Base-by-base conservation (phyloP, 2,888 invertebrate genomes). In the Trachelus troglodyta region DNA sequence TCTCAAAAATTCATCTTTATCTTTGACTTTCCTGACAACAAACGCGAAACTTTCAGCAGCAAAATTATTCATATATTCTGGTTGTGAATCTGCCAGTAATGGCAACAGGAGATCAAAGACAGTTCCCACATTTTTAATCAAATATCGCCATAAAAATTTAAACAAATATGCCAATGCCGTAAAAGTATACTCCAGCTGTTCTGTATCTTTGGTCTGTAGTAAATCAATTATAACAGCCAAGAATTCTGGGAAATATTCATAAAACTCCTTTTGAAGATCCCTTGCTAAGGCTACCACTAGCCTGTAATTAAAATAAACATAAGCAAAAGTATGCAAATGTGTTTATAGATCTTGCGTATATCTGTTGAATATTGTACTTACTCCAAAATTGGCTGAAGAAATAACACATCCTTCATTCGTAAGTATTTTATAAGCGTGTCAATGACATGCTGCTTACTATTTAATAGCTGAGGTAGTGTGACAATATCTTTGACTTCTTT, bases 41-140 rank as follows among this genome's bases (percentile, higher is more conserved):
- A 98, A 99, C 0, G 98, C 96, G 93, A 99, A 98, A 91, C 98
- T 97, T 92, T 99, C 98, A 0, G 98, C 97, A 6, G 98, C 98
- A 94, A 99, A 99, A 88, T 96, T 96, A 84, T 96, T 96, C 34
- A 99, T 95, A 89, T 98, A 97, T 81, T 94, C 94, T 34, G 97
- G 96, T 86, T 95, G 95, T n/a, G 93, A 92, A 76, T 95, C 95
- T 84, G 96, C 95, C 69, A 98, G 91, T 9, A 98, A 92, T 0
- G 97, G 97, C 68, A 97, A 90, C 12, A 97, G 93, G 74, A 94
- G 93, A 82, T 94, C 94, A 82, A 97, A 94, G 0, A 98, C 94
- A 23, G 93, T 92, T 74, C 94, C 93, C 74, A 98, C 94, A 89
- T 98, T 96, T 85, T 95, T 96, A 37, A 97, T 94, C 76, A 98